Percentiles rank a stretch among this genome's conserved stretches.
phyloP scores from a whole-genome alignment of 2,888 invertebrate genomes.

The Sympetrum striolatum region DNA sequence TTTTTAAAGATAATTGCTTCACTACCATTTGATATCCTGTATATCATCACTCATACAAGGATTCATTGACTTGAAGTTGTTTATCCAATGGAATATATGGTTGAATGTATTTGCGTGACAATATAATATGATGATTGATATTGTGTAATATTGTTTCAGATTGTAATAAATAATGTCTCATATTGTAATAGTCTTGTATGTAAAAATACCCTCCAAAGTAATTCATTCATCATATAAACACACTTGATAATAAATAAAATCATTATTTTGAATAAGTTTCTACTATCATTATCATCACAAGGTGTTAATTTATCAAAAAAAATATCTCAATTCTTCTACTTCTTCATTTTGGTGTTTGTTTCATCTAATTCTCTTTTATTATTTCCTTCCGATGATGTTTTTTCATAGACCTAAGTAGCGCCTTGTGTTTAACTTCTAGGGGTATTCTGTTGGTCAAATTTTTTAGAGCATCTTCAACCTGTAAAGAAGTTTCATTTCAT shows the following conservation, averaged over 20 bases:
- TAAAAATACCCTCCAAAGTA: neutral
- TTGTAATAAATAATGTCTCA: neutral
- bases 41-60: neutral
- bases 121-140: neutral
- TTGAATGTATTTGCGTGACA: neutral
- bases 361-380: neutral
- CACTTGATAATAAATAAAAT: no score
- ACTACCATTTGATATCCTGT: neutral
- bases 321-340: no score
- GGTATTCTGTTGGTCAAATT: constrained; percentile 57
- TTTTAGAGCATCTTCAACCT: constrained; percentile 40
- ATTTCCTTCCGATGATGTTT: neutral
- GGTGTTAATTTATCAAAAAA: no score
- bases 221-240: neutral
- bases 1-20: neutral
- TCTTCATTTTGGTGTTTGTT: no score
- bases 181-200: no score
- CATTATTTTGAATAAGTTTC: no score
- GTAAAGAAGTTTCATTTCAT: neutral
- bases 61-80: neutral
- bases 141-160: neutral
- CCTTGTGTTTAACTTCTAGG: constrained; percentile 51
- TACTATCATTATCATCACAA: no score
- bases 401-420: neutral
- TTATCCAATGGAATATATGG: neutral